Base-by-base conservation (phyloP, 2,888 invertebrate genomes). In the Dione vanillae region DNA sequence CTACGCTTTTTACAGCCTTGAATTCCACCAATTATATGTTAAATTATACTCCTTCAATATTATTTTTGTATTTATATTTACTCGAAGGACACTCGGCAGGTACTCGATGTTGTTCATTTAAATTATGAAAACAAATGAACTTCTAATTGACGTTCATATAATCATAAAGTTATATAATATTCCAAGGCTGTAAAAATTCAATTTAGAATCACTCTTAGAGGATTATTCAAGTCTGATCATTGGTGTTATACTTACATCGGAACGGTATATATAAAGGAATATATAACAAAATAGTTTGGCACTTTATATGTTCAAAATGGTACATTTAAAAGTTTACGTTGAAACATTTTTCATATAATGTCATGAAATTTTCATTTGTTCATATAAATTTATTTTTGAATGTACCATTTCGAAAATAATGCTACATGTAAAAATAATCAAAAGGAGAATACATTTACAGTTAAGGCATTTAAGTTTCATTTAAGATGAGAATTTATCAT, bases 211-310 rank as follows among this genome's bases (percentile, higher is more conserved):
- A 78, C 84, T 88, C 88, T 89, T 88, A 85, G 77, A 88, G 87
- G 87, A 86, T 85, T 84, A 84, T 81, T 77, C 77, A 85, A 89
- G 85, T 86, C 83, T 85, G 89, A 85, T 80, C 80, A 78, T 92
- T 92, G 91, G 92, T 92, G 91, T 92, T 91, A 86, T 87, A 79
- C 75, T 84, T 85, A 80, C 78, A 75, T 82, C 84, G 80, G 81
- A 82, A 81, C 89, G 84, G 84, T 84, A 78, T 77, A 75, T 80
- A 80, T 80, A 79, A 78, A 74, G 76, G 76, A 70, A 70, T 75
- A 76, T 71, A 75, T 75, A 78, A 78, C 70, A 76, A 61, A 78
- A 80, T 76, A 73, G 79, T 84, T 81, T 87, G 87, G 87, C 87
- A 87, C 86, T 83, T 79, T 72, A 73, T 79, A 79, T 78, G 77